These are phyloP conservation scores for Pituophis catenifer DNA, from an alignment of 2,113 vertebrate genomes.

Conservation along the genomic window DNA sequence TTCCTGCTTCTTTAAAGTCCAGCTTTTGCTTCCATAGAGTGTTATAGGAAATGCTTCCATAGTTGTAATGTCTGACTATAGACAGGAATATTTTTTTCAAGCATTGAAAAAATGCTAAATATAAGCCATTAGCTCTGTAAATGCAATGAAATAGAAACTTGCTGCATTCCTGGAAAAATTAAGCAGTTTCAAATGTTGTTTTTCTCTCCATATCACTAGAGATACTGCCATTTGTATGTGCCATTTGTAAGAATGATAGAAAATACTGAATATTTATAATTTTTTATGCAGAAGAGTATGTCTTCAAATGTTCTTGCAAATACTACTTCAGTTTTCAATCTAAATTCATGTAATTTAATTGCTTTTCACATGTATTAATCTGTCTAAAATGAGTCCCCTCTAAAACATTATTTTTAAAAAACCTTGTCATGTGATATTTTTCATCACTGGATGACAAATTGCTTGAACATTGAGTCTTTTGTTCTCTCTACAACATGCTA, in stretches of 20 bases:
- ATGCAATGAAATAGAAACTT: constrained; percentile 51
- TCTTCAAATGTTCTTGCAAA: not conserved
- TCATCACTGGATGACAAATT: not conserved
- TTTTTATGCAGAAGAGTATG: not conserved
- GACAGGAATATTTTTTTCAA: not conserved
- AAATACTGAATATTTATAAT: not conserved
- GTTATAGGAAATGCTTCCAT: not conserved
- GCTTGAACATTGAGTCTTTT: constrained; percentile 40
- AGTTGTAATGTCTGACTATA: not conserved
- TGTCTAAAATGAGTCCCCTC: constrained; percentile 5
- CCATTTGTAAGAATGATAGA: not conserved
- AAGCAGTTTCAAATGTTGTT: not conserved
- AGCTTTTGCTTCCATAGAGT: not conserved
- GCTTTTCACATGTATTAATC: not conserved
- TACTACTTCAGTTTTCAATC: not conserved
- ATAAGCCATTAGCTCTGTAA: constrained; percentile 30
- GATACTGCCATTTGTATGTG: not conserved
- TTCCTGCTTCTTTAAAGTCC: not conserved
- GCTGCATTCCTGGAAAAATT: constrained; percentile 32
- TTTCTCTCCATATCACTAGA: constrained; percentile 37
- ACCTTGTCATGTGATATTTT: constrained; percentile 36
- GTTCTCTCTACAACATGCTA: constrained; percentile 23
- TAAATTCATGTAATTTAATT: not conserved
- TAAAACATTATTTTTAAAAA: not conserved
- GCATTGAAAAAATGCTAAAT: constrained; percentile 16